Conservation (phyloP, 1,140 invertebrate genomes). For the Heliconius congener region DNA sequence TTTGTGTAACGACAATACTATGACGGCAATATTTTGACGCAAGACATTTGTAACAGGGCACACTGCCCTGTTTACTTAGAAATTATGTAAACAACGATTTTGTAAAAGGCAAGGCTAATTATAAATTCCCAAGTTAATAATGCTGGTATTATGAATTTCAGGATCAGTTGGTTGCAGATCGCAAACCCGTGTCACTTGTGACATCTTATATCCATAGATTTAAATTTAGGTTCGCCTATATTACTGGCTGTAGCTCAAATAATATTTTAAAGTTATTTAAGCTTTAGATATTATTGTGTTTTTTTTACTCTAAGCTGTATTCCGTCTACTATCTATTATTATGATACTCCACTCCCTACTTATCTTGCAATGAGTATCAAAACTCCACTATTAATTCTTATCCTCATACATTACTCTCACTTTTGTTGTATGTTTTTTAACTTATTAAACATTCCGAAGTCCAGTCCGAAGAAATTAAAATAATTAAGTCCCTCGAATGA, state of each 20-base stretch:
- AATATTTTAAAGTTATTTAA: background rate
- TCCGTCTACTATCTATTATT: no score
- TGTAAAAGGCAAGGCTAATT: conserved; percentile 16
- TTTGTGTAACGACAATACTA: conserved; percentile 14
- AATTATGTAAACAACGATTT: background rate
- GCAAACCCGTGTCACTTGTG: conserved; percentile 20
- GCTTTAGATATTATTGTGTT: background rate
- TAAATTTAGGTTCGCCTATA: background rate
- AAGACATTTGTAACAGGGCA: conserved; percentile 13
- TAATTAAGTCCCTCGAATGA: no score
- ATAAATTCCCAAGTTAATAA: conserved; percentile 24
- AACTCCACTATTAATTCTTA: no score
- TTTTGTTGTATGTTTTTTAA: no score
- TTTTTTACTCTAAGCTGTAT: no score
- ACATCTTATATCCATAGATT: background rate
- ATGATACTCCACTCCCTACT: no score
- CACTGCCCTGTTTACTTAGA: background rate
- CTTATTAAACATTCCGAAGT: no score
- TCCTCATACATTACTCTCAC: no score
- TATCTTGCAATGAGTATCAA: no score
- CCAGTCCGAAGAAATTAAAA: no score
- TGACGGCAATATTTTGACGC: background rate
- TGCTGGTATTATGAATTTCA: conserved; percentile 18
- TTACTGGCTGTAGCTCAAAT: background rate
- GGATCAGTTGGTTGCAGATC: conserved; percentile 20